These are phyloP conservation scores for Leuctra nigra DNA, from an alignment of 2,888 invertebrate genomes.

Conservation along the genomic window DNA sequence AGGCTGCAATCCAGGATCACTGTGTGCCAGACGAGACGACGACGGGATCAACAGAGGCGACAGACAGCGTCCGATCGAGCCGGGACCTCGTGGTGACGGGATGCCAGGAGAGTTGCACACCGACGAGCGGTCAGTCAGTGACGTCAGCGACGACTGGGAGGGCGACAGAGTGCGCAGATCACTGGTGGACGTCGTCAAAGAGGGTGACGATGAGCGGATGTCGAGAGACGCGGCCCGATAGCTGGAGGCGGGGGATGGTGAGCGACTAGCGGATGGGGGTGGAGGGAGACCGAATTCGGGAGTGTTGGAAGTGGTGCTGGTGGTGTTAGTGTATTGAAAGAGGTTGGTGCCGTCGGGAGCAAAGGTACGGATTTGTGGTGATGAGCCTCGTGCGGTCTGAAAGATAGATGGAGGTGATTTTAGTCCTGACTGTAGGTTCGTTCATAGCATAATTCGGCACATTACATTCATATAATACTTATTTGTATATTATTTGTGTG, in stretches of 20 bases:
- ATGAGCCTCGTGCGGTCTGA: conserved; percentile 70
- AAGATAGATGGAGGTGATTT: too few species aligned
- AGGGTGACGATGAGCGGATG: conserved; percentile 57
- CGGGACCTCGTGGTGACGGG: neutral
- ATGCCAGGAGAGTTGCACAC: conserved; percentile 20
- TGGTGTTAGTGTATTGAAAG: too few species aligned
- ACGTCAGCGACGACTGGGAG: conserved; percentile 65
- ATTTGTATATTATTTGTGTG: too few species aligned
- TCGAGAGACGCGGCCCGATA: conserved; percentile 22
- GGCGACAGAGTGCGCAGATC: conserved; percentile 53
- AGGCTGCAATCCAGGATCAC: conserved; percentile 39
- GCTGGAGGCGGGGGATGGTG: conserved; percentile 23
- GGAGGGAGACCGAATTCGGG: neutral
- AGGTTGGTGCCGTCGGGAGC: conserved; percentile 76
- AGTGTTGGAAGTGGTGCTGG: conserved; percentile 40
- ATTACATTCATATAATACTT: too few species aligned
- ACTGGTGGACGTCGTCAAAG: conserved; percentile 35
- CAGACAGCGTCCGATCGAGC: conserved; percentile 46
- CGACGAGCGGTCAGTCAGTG: conserved; percentile 41
- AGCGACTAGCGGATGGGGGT: conserved; percentile 11
- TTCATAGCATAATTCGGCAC: too few species aligned
- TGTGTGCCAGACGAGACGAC: conserved; percentile 19
- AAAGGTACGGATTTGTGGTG: conserved; percentile 76
- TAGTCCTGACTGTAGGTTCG: too few species aligned
- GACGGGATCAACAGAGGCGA: conserved; percentile 74